Percentiles rank a stretch among this genome's conserved stretches.
These are phyloP conservation scores for Merluccius polli DNA, from an alignment of 2,797 vertebrate species.

Conservation along the genomic window DNA sequence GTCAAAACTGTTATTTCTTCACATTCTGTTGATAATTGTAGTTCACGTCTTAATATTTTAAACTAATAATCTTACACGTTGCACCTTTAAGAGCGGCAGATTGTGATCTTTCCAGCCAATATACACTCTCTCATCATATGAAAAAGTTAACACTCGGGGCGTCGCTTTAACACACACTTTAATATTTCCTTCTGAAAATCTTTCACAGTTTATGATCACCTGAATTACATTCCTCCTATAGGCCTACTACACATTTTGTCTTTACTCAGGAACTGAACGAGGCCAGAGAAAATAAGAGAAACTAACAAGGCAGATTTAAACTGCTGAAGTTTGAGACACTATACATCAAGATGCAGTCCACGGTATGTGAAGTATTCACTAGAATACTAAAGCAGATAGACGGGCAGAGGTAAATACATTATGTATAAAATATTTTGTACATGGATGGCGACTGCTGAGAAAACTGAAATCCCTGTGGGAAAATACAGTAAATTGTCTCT, in stretches of 20 bases:
- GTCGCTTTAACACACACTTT: slow-evolving; percentile 41
- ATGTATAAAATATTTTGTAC: slow-evolving; percentile 2
- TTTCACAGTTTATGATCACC: not conserved
- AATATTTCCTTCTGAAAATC: not conserved
- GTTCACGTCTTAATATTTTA: too few relatives aligned
- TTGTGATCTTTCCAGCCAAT: slow-evolving; percentile 66
- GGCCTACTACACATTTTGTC: not conserved
- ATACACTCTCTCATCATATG: slow-evolving; percentile 60
- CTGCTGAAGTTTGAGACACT: not conserved
- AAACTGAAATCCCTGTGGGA: not conserved
- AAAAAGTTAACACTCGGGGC: slow-evolving; percentile 55
- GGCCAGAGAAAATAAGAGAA: not conserved
- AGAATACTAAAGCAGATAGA: not conserved
- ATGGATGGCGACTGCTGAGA: not conserved
- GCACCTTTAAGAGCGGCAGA: slow-evolving; percentile 51
- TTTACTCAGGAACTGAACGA: not conserved
- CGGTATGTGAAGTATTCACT: not conserved
- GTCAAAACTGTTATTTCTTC: too few relatives aligned
- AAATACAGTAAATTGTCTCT: not conserved
- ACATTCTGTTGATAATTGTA: too few relatives aligned
- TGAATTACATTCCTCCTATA: not conserved
- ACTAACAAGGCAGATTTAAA: not conserved
- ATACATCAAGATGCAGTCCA: not conserved
- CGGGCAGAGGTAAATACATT: not conserved
- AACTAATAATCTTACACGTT: too few relatives aligned